A percentile compares a stretch with the other conserved stretches of the same genome.
phyloP scores from a whole-genome alignment of 2,888 invertebrate genomes.

The Lottia gigantea region DNA sequence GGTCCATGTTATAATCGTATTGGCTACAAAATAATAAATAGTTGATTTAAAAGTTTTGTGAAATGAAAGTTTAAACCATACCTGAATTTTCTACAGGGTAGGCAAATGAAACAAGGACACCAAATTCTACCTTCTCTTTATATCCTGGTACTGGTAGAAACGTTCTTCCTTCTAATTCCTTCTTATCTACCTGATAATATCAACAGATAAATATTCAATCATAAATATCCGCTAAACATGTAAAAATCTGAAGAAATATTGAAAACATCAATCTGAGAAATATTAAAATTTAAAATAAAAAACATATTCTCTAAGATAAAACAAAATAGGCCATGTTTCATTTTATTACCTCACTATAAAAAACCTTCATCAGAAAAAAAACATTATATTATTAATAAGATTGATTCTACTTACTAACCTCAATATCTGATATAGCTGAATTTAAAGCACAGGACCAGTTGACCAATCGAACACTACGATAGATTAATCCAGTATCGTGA shows the following conservation, averaged over 20 bases:
- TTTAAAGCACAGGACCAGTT: constrained; percentile 98
- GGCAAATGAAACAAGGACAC: constrained; percentile 90
- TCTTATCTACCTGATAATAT: constrained; percentile 80
- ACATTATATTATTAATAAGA: not conserved
- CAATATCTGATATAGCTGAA: constrained; percentile 98
- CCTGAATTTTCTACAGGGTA: constrained; percentile 80
- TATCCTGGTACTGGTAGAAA: constrained; percentile 91
- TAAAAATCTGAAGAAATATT: no score
- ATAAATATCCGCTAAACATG: no score
- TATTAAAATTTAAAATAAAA: no score
- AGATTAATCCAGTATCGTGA: constrained; percentile 89
- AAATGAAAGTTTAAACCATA: constrained; percentile 28
- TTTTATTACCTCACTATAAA: no score
- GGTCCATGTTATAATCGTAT: no score
- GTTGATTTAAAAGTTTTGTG: no score
- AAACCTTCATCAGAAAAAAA: no score
- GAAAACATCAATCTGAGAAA: no score
- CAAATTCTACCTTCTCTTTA: constrained; percentile 89
- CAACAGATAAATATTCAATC: no score
- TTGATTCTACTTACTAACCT: constrained; percentile 72
- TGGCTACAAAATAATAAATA: no score
- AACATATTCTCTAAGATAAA: no score
- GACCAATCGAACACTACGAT: constrained; percentile 91
- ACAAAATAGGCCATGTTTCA: no score
- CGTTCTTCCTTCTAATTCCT: constrained; percentile 87